Conservation (phyloP, 2,888 invertebrate genomes). For the Sinopyrophorus schimmeli region DNA sequence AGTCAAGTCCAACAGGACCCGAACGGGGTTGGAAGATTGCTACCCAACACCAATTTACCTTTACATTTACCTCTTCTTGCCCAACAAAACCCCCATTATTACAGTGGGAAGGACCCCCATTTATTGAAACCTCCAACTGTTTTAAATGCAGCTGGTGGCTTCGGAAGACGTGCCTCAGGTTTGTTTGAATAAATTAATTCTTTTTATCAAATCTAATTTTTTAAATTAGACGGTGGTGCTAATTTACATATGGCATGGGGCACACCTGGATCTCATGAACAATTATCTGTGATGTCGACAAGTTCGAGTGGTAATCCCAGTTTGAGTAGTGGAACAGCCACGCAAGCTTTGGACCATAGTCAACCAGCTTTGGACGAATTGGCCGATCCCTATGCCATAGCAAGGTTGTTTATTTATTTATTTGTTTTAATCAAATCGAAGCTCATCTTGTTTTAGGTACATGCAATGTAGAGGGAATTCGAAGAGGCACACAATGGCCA, state of each 20-base stretch:
- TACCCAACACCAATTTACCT: constrained; percentile 83
- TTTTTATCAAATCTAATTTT: not conserved
- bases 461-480: constrained; percentile 75
- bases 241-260: constrained; percentile 76
- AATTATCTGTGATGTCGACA: constrained; percentile 56
- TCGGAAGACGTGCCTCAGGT: constrained; percentile 85
- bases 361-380: constrained; percentile 57
- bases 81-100: constrained; percentile 81
- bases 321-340: constrained; percentile 54
- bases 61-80: constrained; percentile 81
- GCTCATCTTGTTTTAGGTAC: constrained; percentile 72
- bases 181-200: constrained; percentile 6
- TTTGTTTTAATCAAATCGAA: too few species aligned
- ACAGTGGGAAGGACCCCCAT: constrained; percentile 91
- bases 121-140: constrained; percentile 91
- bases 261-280: constrained; percentile 55
- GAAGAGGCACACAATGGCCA: constrained; percentile 79
- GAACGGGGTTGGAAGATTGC: constrained; percentile 50
- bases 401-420: constrained; percentile 48
- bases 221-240: constrained; percentile 79
- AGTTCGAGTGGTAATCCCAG: constrained; percentile 58
- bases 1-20: constrained; percentile 48
- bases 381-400: constrained; percentile 58
- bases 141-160: constrained; percentile 80
- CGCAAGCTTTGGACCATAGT: constrained; percentile 55